Conservation (phyloP, 1,140 invertebrate genomes). For the Chrysopa pallens region DNA sequence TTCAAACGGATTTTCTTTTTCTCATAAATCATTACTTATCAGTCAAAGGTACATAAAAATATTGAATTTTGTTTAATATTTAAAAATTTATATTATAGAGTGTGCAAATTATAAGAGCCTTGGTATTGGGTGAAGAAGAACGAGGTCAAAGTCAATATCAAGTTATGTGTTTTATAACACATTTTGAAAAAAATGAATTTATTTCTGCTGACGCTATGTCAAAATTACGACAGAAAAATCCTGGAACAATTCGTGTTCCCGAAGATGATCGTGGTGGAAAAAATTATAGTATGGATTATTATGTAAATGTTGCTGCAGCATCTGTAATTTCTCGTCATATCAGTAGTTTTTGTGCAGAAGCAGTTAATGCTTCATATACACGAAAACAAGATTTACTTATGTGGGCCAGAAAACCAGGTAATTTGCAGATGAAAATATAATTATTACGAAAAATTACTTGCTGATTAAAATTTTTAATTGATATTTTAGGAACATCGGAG, state of each 20-base stretch:
- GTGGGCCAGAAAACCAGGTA: conserved; percentile 59
- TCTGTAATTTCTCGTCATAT: conserved; percentile 58
- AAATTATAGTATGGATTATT: conserved; percentile 65
- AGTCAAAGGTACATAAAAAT: background rate
- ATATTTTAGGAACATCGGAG: conserved; percentile 36
- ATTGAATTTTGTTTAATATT: too few species aligned
- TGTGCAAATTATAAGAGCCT: conserved; percentile 76
- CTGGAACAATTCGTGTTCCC: conserved; percentile 46
- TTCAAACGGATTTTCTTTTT: too few species aligned
- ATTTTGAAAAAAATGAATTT: conserved; percentile 79
- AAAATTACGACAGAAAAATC: conserved; percentile 76
- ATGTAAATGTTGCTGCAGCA: conserved; percentile 45
- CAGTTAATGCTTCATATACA: conserved; percentile 57
- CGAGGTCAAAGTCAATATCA: conserved; percentile 77
- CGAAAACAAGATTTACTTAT: conserved; percentile 57
- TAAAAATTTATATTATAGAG: conserved; percentile 39
- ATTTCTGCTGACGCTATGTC: conserved; percentile 95
- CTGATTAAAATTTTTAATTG: background rate
- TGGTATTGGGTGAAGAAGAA: conserved; percentile 89
- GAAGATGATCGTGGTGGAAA: conserved; percentile 74
- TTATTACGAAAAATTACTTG: background rate
- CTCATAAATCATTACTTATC: background rate
- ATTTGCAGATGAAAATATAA: conserved; percentile 10
- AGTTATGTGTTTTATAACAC: conserved; percentile 80
- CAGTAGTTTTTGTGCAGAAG: conserved; percentile 52